These are phyloP conservation scores for Bovichtus diacanthus DNA, from an alignment of 2,797 vertebrate species.

Conservation along the genomic window DNA sequence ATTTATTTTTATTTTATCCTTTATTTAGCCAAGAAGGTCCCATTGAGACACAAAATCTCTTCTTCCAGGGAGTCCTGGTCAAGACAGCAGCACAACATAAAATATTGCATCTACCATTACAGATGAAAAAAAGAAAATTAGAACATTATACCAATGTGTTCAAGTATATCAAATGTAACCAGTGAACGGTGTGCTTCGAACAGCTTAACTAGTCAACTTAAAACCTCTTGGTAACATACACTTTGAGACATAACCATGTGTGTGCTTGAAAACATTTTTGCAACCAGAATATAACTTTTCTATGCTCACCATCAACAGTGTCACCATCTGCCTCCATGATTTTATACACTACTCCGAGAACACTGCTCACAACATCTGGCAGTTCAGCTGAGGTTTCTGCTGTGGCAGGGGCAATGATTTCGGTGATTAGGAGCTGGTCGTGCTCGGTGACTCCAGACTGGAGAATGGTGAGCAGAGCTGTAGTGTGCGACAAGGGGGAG, in stretches of 20 bases:
- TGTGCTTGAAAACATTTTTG: not conserved
- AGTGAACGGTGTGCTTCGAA: not conserved
- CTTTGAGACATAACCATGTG: not conserved
- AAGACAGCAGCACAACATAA: too few species aligned
- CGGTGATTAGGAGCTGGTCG: conserved; percentile 48
- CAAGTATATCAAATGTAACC: not conserved
- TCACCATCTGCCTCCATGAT: conserved; percentile 69
- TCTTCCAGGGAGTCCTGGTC: too few species aligned
- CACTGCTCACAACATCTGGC: conserved; percentile 85
- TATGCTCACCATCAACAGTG: conserved; percentile 58
- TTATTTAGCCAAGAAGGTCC: too few species aligned
- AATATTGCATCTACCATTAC: not conserved
- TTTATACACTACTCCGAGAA: conserved; percentile 83
- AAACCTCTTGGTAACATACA: not conserved
- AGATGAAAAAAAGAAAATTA: not conserved
- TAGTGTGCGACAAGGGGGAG: conserved; percentile 83
- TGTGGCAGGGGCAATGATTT: conserved; percentile 44
- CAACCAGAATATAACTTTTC: not conserved
- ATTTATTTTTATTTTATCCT: too few species aligned
- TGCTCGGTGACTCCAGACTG: conserved; percentile 53
- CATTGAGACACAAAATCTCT: too few species aligned
- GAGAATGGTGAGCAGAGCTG: conserved; percentile 88
- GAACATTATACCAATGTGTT: not conserved
- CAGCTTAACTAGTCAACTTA: not conserved
- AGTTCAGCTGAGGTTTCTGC: conserved; percentile 73